phyloP scores from a whole-genome alignment of 1,140 invertebrate genomes.

The Stenopsyche tienmushanensis region DNA sequence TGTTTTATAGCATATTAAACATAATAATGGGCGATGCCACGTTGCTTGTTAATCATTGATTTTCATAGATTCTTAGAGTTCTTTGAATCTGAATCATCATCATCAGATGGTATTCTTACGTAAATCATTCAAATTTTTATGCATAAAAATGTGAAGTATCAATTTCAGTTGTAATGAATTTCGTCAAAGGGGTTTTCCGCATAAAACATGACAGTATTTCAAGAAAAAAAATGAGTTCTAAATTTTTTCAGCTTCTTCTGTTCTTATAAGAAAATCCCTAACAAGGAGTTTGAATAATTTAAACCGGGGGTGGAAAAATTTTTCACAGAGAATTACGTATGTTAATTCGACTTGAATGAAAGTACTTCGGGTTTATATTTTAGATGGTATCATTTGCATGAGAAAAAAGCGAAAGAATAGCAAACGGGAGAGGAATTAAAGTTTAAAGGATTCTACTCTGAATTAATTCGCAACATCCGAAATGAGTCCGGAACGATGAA shows the following conservation, averaged over 20 bases:
- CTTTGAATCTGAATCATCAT: no score
- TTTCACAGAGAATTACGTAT: slow-evolving; percentile 35
- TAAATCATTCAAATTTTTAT: no score
- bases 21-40: no score
- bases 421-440: slow-evolving; percentile 6
- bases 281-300: slow-evolving; percentile 33
- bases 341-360: slow-evolving; percentile 40
- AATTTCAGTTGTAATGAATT: no score
- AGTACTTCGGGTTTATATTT: slow-evolving; percentile 32
- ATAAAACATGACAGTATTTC: no score
- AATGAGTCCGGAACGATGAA: slow-evolving; percentile 13
- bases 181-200: no score
- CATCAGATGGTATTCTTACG: no score
- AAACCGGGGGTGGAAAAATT: slow-evolving; percentile 18
- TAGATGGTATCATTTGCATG: not conserved
- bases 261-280: slow-evolving; percentile 17
- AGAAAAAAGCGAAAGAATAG: not conserved
- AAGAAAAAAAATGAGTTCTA: no score
- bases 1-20: no score
- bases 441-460: slow-evolving; percentile 15
- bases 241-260: not conserved
- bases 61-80: no score
- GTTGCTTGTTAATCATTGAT: no score
- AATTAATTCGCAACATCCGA: slow-evolving; percentile 22
- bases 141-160: no score